Percentiles rank a stretch among this genome's conserved stretches.
These are phyloP conservation scores for Pardosa pseudoannulata DNA, from an alignment of 2,888 invertebrate species.

Conservation along the genomic window DNA sequence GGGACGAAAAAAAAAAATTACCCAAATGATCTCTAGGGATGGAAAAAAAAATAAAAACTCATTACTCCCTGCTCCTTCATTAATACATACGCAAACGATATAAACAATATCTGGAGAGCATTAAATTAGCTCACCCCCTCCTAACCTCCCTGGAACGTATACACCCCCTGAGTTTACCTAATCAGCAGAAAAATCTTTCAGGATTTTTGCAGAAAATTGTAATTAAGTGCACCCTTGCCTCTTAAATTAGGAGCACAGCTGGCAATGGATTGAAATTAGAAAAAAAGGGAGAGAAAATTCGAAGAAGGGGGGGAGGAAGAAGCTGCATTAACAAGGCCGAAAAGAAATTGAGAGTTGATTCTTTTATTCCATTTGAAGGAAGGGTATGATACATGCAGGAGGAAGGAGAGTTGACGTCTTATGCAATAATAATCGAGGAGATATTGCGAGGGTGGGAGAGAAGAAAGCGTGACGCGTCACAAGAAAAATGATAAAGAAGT, in stretches of 20 bases:
- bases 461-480: too few relatives aligned
- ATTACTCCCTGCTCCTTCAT: slow-evolving; percentile 2
- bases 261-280: neutral
- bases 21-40: slow-evolving; percentile 3
- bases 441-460: neutral
- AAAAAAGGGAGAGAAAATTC: neutral
- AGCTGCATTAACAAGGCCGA: neutral
- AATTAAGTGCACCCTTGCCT: slow-evolving; percentile 55
- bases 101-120: slow-evolving; percentile 56
- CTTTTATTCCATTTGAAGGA: neutral
- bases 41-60: neutral
- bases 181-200: slow-evolving; percentile 63
- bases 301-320: too few relatives aligned
- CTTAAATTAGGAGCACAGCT: slow-evolving; percentile 14
- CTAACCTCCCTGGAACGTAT: slow-evolving; percentile 39
- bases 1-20: neutral
- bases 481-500: too few relatives aligned
- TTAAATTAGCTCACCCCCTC: slow-evolving; percentile 64
- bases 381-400: neutral
- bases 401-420: too few relatives aligned
- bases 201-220: slow-evolving; percentile 59
- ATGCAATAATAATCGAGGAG: neutral
- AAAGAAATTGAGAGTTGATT: neutral
- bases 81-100: slow-evolving; percentile 24
- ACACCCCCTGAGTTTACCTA: slow-evolving; percentile 37